Evolutionary conservation across 1,140 invertebrate genomes (phyloP).

Genomic region (Periplaneta americana): DNA sequence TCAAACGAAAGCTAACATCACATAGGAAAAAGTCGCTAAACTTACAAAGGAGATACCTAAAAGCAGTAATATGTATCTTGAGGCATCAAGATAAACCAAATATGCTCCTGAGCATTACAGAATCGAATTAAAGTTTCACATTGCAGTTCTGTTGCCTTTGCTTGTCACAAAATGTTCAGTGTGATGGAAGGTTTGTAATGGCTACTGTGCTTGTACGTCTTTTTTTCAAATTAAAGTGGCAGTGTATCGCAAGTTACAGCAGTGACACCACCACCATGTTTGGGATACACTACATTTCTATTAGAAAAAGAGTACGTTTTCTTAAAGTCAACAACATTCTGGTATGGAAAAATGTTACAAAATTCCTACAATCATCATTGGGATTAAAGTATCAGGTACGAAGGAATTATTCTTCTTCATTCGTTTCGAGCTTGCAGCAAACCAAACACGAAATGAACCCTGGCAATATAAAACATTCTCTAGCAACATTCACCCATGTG

Average conservation of each 20-base stretch:
- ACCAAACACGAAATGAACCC: neutral
- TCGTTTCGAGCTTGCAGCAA: neutral
- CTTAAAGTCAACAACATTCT: neutral
- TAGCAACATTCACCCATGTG: neutral
- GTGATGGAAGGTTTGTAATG: neutral
- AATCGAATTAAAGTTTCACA: neutral
- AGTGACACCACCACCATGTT: neutral
- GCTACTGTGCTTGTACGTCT: neutral
- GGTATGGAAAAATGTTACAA: constrained; percentile 3
- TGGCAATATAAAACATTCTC: neutral
- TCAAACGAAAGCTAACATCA: neutral
- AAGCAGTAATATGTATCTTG: neutral
- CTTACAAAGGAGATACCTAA: neutral
- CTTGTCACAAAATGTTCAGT: neutral
- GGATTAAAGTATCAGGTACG: constrained; percentile 16
- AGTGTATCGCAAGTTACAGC: neutral
- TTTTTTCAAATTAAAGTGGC: neutral
- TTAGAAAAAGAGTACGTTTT: neutral
- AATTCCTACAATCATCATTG: constrained; percentile 11
- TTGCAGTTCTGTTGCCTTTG: neutral
- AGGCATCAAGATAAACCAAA: constrained; percentile 4
- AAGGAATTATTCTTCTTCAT: constrained; percentile 11
- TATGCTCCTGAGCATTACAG: neutral
- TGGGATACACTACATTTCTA: neutral
- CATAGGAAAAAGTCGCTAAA: neutral